Conservation (phyloP, 2,888 invertebrate species). For the Orthosia cruda region DNA sequence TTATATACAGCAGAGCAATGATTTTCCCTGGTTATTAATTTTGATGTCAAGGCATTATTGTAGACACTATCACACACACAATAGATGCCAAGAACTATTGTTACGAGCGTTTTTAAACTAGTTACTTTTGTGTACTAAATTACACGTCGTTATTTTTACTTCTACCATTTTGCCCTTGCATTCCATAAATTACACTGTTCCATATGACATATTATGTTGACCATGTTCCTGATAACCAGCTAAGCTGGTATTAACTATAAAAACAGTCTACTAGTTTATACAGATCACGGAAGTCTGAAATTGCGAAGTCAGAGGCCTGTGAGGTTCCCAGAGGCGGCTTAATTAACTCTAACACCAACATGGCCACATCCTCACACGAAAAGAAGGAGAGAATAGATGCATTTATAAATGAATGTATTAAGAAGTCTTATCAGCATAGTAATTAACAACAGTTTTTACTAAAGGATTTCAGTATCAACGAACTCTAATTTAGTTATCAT, state of each 20-base stretch:
- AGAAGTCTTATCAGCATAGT: neutral
- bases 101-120: slow-evolving; percentile 20
- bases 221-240: neutral
- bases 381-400: no score
- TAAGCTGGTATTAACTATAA: neutral
- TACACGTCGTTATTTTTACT: neutral
- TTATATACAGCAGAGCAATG: slow-evolving; percentile 21
- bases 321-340: no score
- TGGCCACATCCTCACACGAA: no score
- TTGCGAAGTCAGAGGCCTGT: no score
- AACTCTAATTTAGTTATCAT: neutral
- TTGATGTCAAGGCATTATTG: slow-evolving; percentile 69
- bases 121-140: neutral
- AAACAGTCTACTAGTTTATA: neutral
- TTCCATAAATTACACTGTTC: neutral
- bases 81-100: slow-evolving; percentile 41
- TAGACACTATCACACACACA: slow-evolving; percentile 45
- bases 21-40: slow-evolving; percentile 59
- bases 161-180: neutral
- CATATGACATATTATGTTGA: no score
- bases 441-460: neutral
- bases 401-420: no score
- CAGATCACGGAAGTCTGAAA: neutral
- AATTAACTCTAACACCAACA: no score
- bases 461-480: neutral